Evolutionary conservation across 1,140 invertebrate genomes (phyloP).

Genomic region (Calephelis virginiensis): DNA sequence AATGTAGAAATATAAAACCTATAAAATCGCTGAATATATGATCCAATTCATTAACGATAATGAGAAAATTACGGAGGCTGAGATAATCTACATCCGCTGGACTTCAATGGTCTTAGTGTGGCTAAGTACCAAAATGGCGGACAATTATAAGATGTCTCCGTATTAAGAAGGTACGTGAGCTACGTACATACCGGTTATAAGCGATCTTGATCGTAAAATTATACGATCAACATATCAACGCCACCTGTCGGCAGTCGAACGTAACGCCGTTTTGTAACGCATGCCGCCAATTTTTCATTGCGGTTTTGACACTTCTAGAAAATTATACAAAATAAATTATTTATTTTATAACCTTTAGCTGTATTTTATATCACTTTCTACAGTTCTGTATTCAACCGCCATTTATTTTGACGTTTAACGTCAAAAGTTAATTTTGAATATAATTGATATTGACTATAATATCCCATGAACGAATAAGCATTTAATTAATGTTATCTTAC

Average conservation of each 20-base stretch:
- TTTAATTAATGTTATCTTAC: no score
- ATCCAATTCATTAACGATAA: slow-evolving; percentile 5
- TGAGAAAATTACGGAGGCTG: slow-evolving; percentile 1
- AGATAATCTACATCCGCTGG: slow-evolving; percentile 9
- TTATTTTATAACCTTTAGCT: slow-evolving; percentile 2
- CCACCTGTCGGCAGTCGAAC: slow-evolving; percentile 21
- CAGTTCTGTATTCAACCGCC: no score
- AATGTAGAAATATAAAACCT: neutral
- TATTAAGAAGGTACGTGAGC: slow-evolving; percentile 20
- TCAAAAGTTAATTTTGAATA: no score
- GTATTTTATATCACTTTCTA: neutral
- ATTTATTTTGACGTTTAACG: no score
- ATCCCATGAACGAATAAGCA: no score
- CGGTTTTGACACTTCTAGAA: neutral
- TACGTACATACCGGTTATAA: slow-evolving; percentile 11
- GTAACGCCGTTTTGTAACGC: neutral
- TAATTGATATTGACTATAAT: no score
- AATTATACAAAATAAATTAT: slow-evolving; percentile 15
- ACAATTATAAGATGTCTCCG: slow-evolving; percentile 23
- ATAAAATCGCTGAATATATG: neutral
- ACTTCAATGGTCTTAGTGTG: slow-evolving; percentile 11
- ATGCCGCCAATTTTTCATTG: neutral
- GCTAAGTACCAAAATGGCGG: slow-evolving; percentile 21
- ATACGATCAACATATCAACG: slow-evolving; percentile 23
- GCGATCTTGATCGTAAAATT: slow-evolving; percentile 25